Evolutionary conservation across 1,140 invertebrate genomes (phyloP).

Genomic region (Drosophila micromelanica): DNA sequence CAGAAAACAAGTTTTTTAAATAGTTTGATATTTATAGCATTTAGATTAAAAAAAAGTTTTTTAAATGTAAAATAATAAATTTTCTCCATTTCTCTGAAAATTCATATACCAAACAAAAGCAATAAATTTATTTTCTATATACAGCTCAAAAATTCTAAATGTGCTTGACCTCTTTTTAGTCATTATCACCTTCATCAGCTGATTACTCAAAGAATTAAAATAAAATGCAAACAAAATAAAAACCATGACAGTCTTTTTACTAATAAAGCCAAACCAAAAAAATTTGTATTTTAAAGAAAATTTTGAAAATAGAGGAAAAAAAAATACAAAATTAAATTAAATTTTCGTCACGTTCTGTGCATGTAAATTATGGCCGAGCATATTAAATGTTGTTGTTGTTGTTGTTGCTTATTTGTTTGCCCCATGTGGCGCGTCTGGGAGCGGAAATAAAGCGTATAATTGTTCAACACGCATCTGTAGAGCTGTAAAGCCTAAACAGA

Average conservation of each 20-base stretch:
- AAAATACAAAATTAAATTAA: slow-evolving; percentile 42
- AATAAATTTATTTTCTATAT: slow-evolving; percentile 1
- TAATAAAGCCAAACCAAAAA: slow-evolving; percentile 25
- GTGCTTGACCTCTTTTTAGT: slow-evolving; percentile 3
- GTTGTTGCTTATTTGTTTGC: slow-evolving; percentile 11
- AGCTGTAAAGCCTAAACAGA: slow-evolving; percentile 15
- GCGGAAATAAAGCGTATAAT: slow-evolving; percentile 55
- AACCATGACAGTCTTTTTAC: slow-evolving; percentile 23
- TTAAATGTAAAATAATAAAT: neutral
- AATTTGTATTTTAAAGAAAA: slow-evolving; percentile 29
- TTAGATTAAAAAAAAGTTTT: neutral
- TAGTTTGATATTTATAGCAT: too few species aligned
- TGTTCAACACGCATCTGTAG: slow-evolving; percentile 42
- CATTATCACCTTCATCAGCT: slow-evolving; percentile 33
- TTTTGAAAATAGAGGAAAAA: slow-evolving; percentile 12
- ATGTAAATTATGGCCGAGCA: slow-evolving; percentile 48
- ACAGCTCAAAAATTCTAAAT: slow-evolving; percentile 1
- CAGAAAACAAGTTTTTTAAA: neutral
- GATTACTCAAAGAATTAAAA: slow-evolving; percentile 11
- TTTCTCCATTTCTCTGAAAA: too few species aligned
- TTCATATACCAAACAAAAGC: neutral
- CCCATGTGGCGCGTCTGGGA: slow-evolving; percentile 38
- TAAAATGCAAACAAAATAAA: neutral
- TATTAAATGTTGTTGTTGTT: slow-evolving; percentile 23
- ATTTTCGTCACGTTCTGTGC: slow-evolving; percentile 52